phyloP scores from a whole-genome alignment of 2,888 invertebrate species.

The Callimorpha dominula region DNA sequence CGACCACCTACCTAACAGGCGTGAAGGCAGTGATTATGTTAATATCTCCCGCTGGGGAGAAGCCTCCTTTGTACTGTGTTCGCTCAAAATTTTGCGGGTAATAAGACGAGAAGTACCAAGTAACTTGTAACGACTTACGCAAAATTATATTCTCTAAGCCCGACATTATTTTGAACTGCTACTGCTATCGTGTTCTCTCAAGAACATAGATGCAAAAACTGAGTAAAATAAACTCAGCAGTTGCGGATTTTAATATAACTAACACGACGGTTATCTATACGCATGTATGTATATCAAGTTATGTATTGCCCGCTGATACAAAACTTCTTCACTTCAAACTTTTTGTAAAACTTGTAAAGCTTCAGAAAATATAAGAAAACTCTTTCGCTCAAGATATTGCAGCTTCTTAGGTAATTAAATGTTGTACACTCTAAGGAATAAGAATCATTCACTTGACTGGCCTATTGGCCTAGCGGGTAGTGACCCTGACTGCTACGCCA shows the following conservation, averaged over 20 bases:
- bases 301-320: background rate
- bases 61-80: conserved; percentile 19
- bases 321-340: background rate
- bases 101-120: conserved; percentile 18
- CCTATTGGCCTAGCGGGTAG: too few species aligned
- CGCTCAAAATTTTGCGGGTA: conserved; percentile 22
- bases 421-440: background rate
- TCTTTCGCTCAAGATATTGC: too few species aligned
- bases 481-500: too few species aligned
- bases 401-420: background rate
- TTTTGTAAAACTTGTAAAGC: too few species aligned
- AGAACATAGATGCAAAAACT: conserved; percentile 1
- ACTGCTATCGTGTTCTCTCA: conserved; percentile 16
- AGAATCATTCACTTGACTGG: background rate
- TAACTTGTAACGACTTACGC: conserved; percentile 25
- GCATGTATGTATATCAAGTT: background rate
- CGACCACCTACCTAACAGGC: conserved; percentile 26
- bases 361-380: too few species aligned
- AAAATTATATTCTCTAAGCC: conserved; percentile 26
- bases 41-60: conserved; percentile 31
- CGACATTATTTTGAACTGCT: conserved; percentile 22
- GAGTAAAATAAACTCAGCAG: background rate
- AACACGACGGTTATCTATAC: background rate
- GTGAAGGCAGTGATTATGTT: conserved; percentile 42
- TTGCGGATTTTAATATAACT: background rate